phyloP scores from a whole-genome alignment of 2,113 vertebrate genomes.

The Pterocles gutturalis region DNA sequence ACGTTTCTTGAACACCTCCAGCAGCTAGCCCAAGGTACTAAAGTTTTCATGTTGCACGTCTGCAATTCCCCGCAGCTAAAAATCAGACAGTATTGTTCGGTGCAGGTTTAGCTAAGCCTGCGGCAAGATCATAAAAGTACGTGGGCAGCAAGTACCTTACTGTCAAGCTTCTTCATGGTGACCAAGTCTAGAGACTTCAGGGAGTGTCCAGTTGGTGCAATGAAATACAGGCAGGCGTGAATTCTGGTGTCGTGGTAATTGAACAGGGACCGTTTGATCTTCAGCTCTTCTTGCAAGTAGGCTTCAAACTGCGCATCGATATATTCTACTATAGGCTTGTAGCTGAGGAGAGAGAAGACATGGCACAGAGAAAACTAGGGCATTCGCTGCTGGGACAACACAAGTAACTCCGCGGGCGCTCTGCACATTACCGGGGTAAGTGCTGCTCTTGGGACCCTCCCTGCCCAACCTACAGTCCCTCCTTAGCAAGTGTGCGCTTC shows the following conservation, averaged over 20 bases:
- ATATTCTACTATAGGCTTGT: conserved; percentile 85
- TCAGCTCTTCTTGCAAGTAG: conserved; percentile 85
- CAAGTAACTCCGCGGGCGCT: neutral
- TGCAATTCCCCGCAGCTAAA: neutral
- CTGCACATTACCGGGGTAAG: accelerated
- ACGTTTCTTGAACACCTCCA: no score
- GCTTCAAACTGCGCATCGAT: conserved; percentile 86
- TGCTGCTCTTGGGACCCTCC: accelerated
- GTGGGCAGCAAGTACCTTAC: conserved; percentile 76
- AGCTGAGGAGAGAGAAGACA: conserved; percentile 66
- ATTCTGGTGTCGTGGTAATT: conserved; percentile 85
- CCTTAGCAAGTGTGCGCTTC: accelerated
- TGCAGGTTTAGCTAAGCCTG: neutral
- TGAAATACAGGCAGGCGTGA: conserved; percentile 85
- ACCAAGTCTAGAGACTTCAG: conserved; percentile 85
- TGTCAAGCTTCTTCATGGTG: conserved; percentile 88
- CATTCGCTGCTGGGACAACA: neutral
- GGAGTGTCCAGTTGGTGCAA: conserved; percentile 83
- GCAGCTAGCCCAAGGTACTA: neutral
- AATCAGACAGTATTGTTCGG: neutral
- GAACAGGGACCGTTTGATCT: conserved; percentile 84
- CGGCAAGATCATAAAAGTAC: neutral
- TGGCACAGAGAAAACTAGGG: neutral
- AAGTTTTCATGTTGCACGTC: neutral
- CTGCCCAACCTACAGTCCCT: neutral